Evolutionary conservation across 2,888 invertebrate species (phyloP), one percentile per base, ranked within the genome.

Genomic region (Ditula angustiorana): DNA sequence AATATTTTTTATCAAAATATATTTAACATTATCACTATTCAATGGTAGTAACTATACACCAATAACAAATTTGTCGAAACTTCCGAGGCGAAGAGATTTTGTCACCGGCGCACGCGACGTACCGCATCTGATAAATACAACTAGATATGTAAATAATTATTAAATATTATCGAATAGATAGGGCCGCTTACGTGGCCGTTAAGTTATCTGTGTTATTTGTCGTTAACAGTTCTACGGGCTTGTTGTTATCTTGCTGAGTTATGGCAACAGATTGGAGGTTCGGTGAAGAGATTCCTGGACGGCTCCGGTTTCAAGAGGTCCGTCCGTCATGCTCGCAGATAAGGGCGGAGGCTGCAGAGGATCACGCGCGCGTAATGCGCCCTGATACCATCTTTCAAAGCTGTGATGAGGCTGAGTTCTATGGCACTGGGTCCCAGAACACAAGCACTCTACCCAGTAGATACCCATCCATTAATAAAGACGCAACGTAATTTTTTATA

Each of bases 131-230:
- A 91, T 92, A 90, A 85, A 83, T 82, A 80, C 53, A 59, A 53
- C 58, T 53, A 64, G 59, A 64, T 80, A 85, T 85, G 86, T 89
- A 87, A 89, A 91, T 92, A 89, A 90, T 91, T 91, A 91, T 90
- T 86, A 90, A 91, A 90, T 90, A 90, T 88, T 87, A 90, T 90
- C 88, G 80, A 82, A 84, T 79, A 85, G 90, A 90, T 90, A 89
- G 83, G 86, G 81, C 86, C 88, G 84, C 90, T 91, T 90, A 89
- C 88, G 87, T 85, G 87, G 79, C 86, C 87, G 87, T 88, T 84
- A 80, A 76, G 81, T 86, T 92, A 92, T 92, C 92, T 89, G 69
- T 71, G 85, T 89, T 90, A 90, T 90, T 92, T 91, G 92, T 91
- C 89, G 90, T 86, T 86, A 86, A 88, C 88, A 87, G 85, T 87